Conservation (phyloP, 2,888 invertebrate species). For the Keiferia lycopersicella region DNA sequence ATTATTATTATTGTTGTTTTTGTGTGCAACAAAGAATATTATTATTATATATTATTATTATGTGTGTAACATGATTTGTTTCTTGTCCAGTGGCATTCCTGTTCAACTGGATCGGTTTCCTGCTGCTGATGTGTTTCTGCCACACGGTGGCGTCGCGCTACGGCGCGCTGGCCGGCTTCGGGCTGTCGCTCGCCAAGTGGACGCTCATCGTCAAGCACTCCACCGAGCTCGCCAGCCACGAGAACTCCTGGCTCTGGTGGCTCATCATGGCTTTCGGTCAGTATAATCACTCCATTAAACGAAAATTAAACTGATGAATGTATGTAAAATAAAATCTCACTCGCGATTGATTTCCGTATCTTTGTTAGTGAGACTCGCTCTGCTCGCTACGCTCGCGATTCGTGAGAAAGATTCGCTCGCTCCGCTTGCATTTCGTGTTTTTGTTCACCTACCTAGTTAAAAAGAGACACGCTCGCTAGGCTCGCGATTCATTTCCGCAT, state of each 20-base stretch:
- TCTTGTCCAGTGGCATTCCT: conserved; percentile 91
- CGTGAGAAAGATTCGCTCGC: too few species aligned
- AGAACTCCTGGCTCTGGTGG: conserved; percentile 97
- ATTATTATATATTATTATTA: too few species aligned
- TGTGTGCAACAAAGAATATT: too few species aligned
- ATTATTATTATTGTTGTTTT: too few species aligned
- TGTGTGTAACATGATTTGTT: background rate
- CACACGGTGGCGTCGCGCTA: conserved; percentile 96
- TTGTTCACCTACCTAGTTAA: too few species aligned
- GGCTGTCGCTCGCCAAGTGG: conserved; percentile 96
- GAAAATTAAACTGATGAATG: too few species aligned
- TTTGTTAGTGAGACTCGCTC: background rate
- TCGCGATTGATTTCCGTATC: background rate
- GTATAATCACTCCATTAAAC: conserved; percentile 36
- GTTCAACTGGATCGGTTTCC: conserved; percentile 97
- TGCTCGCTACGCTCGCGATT: background rate
- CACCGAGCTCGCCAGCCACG: conserved; percentile 91
- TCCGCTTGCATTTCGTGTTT: too few species aligned
- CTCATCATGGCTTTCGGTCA: conserved; percentile 94
- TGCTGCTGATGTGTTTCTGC: conserved; percentile 95
- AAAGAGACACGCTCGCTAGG: too few species aligned
- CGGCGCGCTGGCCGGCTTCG: conserved; percentile 95
- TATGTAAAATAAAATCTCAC: too few species aligned
- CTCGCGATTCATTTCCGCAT: too few species aligned
- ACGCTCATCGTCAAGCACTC: conserved; percentile 96